Evolutionary conservation across 2,797 vertebrate genomes (phyloP), one percentile per base, ranked within the genome.

Genomic region (Chanos chanos): DNA sequence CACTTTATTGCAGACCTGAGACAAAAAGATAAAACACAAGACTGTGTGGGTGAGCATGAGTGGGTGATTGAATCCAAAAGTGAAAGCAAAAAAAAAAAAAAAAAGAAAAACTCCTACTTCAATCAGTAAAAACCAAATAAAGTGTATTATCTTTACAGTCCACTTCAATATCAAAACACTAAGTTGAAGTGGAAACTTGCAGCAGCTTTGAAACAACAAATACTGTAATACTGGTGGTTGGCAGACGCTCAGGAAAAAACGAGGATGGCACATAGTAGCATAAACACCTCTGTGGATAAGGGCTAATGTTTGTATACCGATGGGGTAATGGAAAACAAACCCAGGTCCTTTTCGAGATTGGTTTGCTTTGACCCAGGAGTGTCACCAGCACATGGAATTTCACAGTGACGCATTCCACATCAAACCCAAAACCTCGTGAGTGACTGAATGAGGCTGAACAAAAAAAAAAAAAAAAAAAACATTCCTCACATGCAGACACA

Each of bases 1-100:
- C 28, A 97, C 89, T 78, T 99, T 99, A 79, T 99, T 99, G 77
- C 92, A 90, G 61, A 99, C 90, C 97, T 99, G 75, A 16, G 43
- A 51, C 39, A 67, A 31, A 64, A 73, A 13, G 7, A 59, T 60
- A 18, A 44, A 54, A 59, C 3, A 18, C 40, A 6, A 47, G 7
- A 60, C 33, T 51, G 18, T 16, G 28, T n/a, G n/a, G n/a, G n/a
- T n/a, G n/a, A n/a, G n/a, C n/a, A n/a, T n/a, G n/a, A n/a, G n/a
- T n/a, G n/a, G n/a, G n/a, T n/a, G n/a, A n/a, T n/a, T n/a, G n/a
- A 21, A 21, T 21, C 39, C 39, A 41, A 21, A 21, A 41, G 21
- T 21, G 41, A 10, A n/a, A 40, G 8, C 6, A 9, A 7, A 19
- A 3, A 15, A 40, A 40, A 7, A 18, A 15, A 16, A 7, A 18